Percentiles rank a stretch among this genome's conserved stretches.
These are phyloP conservation scores for Eurystomus gularis DNA, from an alignment of 2,113 vertebrate genomes.

Conservation along the genomic window DNA sequence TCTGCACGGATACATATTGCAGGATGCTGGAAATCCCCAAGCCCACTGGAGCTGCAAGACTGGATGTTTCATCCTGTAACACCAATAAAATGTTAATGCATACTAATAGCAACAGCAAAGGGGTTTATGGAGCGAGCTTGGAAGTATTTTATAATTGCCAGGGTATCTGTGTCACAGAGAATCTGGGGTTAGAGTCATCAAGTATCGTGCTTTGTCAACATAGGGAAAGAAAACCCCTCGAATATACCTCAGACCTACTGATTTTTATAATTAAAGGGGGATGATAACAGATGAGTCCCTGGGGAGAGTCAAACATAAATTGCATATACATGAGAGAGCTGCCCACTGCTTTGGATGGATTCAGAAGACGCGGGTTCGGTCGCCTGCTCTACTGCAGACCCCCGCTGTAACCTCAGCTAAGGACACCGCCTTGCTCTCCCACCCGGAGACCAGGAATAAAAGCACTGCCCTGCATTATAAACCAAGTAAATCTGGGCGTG, in stretches of 20 bases:
- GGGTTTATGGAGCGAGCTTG: constrained; percentile 52
- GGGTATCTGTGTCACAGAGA: constrained; percentile 40
- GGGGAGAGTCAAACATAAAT: background rate
- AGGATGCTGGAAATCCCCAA: constrained; percentile 71
- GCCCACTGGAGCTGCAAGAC: constrained; percentile 66
- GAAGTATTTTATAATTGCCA: constrained; percentile 41
- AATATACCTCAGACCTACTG: constrained; percentile 2
- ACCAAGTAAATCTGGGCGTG: background rate
- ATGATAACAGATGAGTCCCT: background rate
- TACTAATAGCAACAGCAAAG: constrained; percentile 61
- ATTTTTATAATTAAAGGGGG: constrained; percentile 18
- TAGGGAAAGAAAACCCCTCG: background rate
- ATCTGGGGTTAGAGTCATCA: constrained; percentile 48
- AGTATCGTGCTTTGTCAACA: background rate
- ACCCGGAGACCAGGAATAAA: background rate
- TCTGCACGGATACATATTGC: constrained; percentile 65
- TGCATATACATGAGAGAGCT: background rate
- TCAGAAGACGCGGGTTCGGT: background rate
- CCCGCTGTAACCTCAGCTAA: background rate
- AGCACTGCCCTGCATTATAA: background rate
- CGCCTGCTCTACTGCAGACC: background rate
- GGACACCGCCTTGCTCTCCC: background rate
- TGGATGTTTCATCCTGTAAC: constrained; percentile 64
- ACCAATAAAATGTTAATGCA: constrained; percentile 67
- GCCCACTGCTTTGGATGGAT: background rate